phyloP scores from a whole-genome alignment of 2,797 vertebrate genomes.

The Macropus fuliginosus region DNA sequence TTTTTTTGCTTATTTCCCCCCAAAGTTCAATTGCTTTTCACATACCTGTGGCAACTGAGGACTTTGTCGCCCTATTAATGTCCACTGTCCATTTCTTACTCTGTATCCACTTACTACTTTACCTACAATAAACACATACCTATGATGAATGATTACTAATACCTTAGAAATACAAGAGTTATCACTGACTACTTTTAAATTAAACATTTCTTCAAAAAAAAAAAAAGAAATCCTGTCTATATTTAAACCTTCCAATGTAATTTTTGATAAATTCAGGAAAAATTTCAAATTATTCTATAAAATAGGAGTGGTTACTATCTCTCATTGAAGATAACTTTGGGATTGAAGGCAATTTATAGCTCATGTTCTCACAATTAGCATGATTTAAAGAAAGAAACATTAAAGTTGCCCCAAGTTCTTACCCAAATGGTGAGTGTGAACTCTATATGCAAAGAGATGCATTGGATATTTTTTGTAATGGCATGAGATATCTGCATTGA shows the following conservation, averaged over 20 bases:
- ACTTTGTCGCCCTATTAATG: conserved; percentile 94
- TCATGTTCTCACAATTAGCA: not conserved
- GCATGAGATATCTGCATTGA: conserved; percentile 95
- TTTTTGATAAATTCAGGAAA: conserved; percentile 12
- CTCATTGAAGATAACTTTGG: conserved; percentile 15
- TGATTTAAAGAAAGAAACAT: not conserved
- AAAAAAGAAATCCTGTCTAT: not conserved
- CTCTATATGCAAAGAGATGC: conserved; percentile 97
- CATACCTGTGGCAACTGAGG: conserved; percentile 96
- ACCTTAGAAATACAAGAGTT: conserved; percentile 9
- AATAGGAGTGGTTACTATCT: not conserved
- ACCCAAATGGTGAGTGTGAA: conserved; percentile 97
- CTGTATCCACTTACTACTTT: conserved; percentile 97
- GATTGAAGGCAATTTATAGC: conserved; percentile 8
- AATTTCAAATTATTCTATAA: conserved; percentile 3
- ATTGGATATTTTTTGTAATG: conserved; percentile 92
- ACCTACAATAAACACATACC: conserved; percentile 85
- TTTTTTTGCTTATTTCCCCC: not conserved
- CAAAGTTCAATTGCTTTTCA: conserved; percentile 41
- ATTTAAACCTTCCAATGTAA: not conserved
- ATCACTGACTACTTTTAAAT: conserved; percentile 1
- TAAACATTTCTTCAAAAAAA: conserved; percentile 39
- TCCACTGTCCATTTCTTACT: conserved; percentile 94
- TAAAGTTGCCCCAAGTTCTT: conserved; percentile 77
- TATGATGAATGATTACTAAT: not conserved